Conservation (phyloP, 2,113 vertebrate genomes). For the Cheilinus undulatus region DNA sequence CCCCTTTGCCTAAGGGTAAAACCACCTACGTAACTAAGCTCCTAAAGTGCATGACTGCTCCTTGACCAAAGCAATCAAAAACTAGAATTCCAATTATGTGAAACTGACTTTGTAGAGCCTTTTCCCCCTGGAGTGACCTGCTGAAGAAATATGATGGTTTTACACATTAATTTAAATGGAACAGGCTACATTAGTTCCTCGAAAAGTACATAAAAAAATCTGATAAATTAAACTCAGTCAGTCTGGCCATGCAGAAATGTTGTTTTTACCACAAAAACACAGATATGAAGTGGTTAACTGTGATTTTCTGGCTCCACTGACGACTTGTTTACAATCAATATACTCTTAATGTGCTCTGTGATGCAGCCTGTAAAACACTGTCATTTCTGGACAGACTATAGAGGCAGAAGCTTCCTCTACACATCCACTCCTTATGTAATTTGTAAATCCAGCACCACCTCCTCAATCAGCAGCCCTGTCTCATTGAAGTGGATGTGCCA, state of each 20-base stretch:
- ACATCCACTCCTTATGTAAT: conserved; percentile 67
- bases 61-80: not conserved
- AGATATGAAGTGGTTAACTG: conserved; percentile 20
- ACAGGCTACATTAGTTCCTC: not conserved
- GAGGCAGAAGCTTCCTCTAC: conserved; percentile 10
- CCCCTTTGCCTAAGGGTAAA: too few relatives aligned
- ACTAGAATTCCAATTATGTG: too few relatives aligned
- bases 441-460: conserved; percentile 51
- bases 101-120: too few relatives aligned
- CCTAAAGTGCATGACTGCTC: not conserved
- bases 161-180: not conserved
- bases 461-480: conserved; percentile 38
- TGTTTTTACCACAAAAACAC: not conserved
- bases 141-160: not conserved
- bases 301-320: conserved; percentile 15
- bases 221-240: too few relatives aligned
- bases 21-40: too few relatives aligned
- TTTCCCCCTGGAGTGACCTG: not conserved
- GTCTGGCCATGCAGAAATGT: not conserved
- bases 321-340: conserved; percentile 33
- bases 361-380: conserved; percentile 33
- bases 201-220: not conserved
- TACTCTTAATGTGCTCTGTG: conserved; percentile 12
- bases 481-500: conserved; percentile 51
- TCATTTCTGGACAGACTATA: conserved; percentile 16